Conservation (phyloP, 2,888 invertebrate genomes). For the Fragum sueziense region DNA sequence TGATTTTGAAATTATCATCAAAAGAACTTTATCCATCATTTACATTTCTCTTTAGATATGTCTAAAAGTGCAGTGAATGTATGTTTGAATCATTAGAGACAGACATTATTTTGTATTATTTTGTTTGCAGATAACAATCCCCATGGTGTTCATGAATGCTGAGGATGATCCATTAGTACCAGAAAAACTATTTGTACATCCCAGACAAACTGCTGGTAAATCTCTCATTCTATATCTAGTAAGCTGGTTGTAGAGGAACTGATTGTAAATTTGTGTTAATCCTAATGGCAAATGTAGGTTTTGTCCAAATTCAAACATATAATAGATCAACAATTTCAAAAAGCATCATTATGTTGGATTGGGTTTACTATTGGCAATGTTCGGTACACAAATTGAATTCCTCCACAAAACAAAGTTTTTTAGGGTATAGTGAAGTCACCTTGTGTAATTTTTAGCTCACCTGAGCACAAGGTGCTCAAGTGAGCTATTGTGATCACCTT, state of each 20-base stretch:
- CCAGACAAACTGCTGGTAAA: conserved; percentile 84
- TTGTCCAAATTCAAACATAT: neutral
- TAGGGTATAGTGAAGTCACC: too few relatives aligned
- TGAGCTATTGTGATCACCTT: too few relatives aligned
- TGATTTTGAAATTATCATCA: too few relatives aligned
- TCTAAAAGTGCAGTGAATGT: too few relatives aligned
- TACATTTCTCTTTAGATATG: too few relatives aligned
- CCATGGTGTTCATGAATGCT: conserved; percentile 95
- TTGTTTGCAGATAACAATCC: conserved; percentile 87
- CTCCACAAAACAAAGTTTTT: too few relatives aligned
- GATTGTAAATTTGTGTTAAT: neutral
- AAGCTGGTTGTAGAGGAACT: too few relatives aligned
- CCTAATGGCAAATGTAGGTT: neutral
- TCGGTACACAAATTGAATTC: neutral
- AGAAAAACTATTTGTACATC: conserved; percentile 88
- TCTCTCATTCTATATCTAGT: neutral
- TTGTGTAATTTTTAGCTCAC: too few relatives aligned
- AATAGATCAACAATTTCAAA: neutral
- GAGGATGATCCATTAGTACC: conserved; percentile 96
- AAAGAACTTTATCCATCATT: too few relatives aligned
- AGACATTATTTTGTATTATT: neutral
- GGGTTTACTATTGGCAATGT: neutral
- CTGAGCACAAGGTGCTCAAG: too few relatives aligned
- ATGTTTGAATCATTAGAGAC: too few relatives aligned
- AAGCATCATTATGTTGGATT: neutral